Base-by-base conservation (phyloP, 2,888 invertebrate species). In the Sminthurides aquaticus region DNA sequence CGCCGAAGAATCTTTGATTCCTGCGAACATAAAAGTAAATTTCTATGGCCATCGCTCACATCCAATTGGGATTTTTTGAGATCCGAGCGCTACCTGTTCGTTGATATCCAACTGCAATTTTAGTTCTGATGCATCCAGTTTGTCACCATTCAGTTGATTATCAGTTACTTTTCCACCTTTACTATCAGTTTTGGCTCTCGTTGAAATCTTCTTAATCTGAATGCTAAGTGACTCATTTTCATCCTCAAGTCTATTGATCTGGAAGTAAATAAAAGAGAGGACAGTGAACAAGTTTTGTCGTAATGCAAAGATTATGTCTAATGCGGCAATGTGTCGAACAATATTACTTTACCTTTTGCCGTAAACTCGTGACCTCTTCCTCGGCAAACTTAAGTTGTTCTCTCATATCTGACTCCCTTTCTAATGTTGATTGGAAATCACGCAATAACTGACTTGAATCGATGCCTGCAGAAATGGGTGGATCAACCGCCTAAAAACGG, bases 151-250 rank as follows among this genome's bases (percentile, higher is more conserved):
- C 25, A 43, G 24, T 2, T 11, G 8, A 49, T n/a, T 64, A 28
- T 22, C 55, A 24, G 26, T 22, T 22, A 24, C 27, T 20, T 34
- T 55, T 24, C 60, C 22, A 27, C 27, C 2, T 49, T 57, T 49
- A 20, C 54, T 29, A 28, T 56, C 18, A 5, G 15, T 25, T 43
- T 65, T 65, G 2, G 88, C 86, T 82, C 88, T 87, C 80, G 87
- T 86, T 82, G 92, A 91, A 88, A 95, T 89, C 87, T 94, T 94
- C 85, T 93, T 91, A 82, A 96, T 86, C 85, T 95, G 95, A 83
- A 91, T 85, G 81, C 91, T 87, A 81, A 95, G 84, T 76, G 91
- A 91, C 81, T 97, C 96, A 84, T 96, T 96, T 84, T 97, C 96
- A 80, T 94, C 93, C 82, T 97, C 96, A 79, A 95, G 86, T 77